Base-by-base conservation (phyloP, 2,113 vertebrate species). In the Cyanistes caeruleus region DNA sequence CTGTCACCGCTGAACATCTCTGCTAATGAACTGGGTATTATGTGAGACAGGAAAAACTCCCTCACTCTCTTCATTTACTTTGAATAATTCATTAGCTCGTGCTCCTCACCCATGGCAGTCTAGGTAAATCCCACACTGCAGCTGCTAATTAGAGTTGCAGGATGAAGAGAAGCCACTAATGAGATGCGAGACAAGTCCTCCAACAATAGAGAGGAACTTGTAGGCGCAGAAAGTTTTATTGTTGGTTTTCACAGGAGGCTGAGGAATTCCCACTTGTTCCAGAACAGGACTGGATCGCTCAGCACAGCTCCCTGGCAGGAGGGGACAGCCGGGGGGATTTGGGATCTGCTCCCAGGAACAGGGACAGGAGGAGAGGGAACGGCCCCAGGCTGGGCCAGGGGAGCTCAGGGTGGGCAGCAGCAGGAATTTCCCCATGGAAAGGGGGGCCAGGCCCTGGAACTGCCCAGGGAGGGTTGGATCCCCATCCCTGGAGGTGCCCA, bases 11-110 rank as follows among this genome's bases (percentile, higher is more conserved):
- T 95, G 92, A 92, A 62, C 80, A 53, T 96, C 56, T 76, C 65
- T 48, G 64, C 84, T 96, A 93, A 95, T 90, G 81, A 96, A 94
- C 88, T 77, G 70, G 65, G 63, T 46, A 52, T 90, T 87, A n/a
- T 74, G 82, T 15, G 51, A 88, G 95, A 52, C 91, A 91, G 95
- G 49, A 59, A 46, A 65, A 95, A 87, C 62, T 97, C 94, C 93
- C 91, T 51, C 13, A 48, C 77, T 76, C 92, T 80, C 93, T 87
- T 90, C 74, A 94, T 97, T 97, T 95, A 69, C 92, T 93, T 93
- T 83, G 94, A 97, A 97, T 97, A 97, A 97, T 97, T 97, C 92
- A 97, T 96, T 80, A 96, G 67, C 56, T 77, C 18, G 43, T 77
- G 67, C 92, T 96, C 95, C 77, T 91, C 92, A 97, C 85, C 95